These are phyloP conservation scores for Podotricha telesiphe DNA, from an alignment of 2,888 invertebrate species.

Conservation along the genomic window DNA sequence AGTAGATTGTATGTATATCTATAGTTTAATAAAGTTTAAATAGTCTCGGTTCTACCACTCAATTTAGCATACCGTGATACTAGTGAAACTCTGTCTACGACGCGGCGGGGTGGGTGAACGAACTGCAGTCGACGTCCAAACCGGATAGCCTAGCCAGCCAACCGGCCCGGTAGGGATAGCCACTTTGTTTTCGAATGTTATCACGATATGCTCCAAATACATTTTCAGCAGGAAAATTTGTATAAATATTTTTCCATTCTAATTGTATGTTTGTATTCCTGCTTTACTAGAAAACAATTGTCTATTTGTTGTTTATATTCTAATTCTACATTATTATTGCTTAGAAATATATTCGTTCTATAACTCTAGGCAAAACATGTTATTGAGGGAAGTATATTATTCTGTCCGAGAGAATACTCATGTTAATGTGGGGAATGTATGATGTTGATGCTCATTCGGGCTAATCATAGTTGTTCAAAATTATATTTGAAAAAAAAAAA, in stretches of 20 bases:
- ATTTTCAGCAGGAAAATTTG: conserved; percentile 28
- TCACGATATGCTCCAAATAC: conserved; percentile 53
- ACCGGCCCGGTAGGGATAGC: conserved; percentile 46
- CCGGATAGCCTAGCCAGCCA: conserved; percentile 70
- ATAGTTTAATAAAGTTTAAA: conserved; percentile 5
- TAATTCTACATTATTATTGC: no score
- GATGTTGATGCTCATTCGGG: no score
- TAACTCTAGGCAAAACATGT: no score
- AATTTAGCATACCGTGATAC: conserved; percentile 59
- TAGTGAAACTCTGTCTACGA: conserved; percentile 49
- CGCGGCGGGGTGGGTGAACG: conserved; percentile 70
- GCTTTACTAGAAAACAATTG: background rate
- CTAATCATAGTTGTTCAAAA: no score
- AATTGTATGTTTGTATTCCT: background rate
- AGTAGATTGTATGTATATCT: background rate
- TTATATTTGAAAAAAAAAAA: no score
- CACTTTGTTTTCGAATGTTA: conserved; percentile 53
- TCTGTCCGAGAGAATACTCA: no score
- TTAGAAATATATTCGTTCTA: no score
- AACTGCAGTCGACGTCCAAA: conserved; percentile 70
- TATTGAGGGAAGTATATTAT: no score
- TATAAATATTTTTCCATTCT: conserved; percentile 4
- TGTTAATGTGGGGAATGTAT: no score
- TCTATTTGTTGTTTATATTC: no score
- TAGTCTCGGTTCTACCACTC: conserved; percentile 23